phyloP scores from a whole-genome alignment of 2,888 invertebrate species.

The Neelides folsomi region DNA sequence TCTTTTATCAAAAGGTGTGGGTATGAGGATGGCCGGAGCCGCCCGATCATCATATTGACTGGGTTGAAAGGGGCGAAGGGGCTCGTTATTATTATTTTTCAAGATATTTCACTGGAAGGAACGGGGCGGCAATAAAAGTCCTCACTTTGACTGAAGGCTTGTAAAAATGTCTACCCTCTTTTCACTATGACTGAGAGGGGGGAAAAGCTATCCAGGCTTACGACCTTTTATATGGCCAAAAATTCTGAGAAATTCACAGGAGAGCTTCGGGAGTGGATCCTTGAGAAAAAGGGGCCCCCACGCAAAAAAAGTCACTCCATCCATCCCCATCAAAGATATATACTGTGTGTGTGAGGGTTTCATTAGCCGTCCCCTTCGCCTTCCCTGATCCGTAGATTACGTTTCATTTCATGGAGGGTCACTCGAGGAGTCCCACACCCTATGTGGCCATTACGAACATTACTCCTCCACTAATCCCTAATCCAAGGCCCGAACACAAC shows the following conservation, averaged over 20 bases:
- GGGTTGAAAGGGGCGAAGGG: constrained; percentile 4
- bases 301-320: background rate
- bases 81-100: constrained; percentile 25
- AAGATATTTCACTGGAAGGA: constrained; percentile 31
- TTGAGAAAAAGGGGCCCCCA: background rate
- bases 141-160: constrained; percentile 33
- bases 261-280: constrained; percentile 19
- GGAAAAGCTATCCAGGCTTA: constrained; percentile 13
- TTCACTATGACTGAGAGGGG: constrained; percentile 18
- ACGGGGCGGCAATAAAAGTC: constrained; percentile 33
- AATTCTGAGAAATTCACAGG: constrained; percentile 33
- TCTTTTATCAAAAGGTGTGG: too few relatives aligned
- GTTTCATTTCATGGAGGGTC: background rate
- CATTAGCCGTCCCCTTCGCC: background rate
- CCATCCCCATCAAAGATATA: background rate
- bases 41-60: too few relatives aligned
- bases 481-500: constrained; percentile 19
- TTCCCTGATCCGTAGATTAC: too few relatives aligned
- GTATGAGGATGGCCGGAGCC: too few relatives aligned
- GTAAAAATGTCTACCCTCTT: constrained; percentile 33
- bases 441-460: constrained; percentile 32
- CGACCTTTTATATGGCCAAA: constrained; percentile 32
- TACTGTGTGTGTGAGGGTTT: background rate
- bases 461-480: constrained; percentile 25
- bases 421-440: constrained; percentile 14